phyloP scores from a whole-genome alignment of 2,113 vertebrate genomes.

The Laticauda colubrina region DNA sequence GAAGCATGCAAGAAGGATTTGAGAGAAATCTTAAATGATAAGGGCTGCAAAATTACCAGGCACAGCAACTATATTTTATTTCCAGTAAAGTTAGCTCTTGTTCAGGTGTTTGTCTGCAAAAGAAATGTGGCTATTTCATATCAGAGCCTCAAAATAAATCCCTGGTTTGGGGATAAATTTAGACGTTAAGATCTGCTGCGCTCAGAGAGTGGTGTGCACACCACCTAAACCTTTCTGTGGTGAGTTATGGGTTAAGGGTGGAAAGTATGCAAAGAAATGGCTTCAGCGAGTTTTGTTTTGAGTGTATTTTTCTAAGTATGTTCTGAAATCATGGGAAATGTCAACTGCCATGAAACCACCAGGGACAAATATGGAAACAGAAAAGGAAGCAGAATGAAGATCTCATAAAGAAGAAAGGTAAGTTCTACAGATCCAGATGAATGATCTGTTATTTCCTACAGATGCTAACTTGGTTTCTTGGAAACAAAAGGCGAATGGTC shows the following conservation, averaged over 20 bases:
- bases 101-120: not conserved
- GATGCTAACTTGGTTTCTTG: not conserved
- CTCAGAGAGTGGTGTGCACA: not conserved
- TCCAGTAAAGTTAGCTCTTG: not conserved
- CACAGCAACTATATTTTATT: not conserved
- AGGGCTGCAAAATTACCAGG: not conserved
- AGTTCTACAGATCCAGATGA: not conserved
- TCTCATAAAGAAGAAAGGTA: not conserved
- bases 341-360: constrained; percentile 28
- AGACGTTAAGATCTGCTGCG: not conserved
- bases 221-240: not conserved
- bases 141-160: not conserved
- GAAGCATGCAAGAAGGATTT: not conserved
- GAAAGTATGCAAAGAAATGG: constrained; percentile 56
- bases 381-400: constrained; percentile 29
- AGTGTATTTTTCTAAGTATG: constrained; percentile 38
- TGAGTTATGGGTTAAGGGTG: constrained; percentile 32
- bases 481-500: not conserved
- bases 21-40: not conserved
- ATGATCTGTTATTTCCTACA: not conserved
- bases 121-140: not conserved
- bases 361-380: constrained; percentile 17
- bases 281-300: constrained; percentile 43
- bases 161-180: no score
- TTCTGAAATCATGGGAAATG: constrained; percentile 26